A percentile compares a stretch with the other conserved stretches of the same genome.
Evolutionary conservation across 2,888 invertebrate species (phyloP).

Genomic region (Drosophila pullipes): DNA sequence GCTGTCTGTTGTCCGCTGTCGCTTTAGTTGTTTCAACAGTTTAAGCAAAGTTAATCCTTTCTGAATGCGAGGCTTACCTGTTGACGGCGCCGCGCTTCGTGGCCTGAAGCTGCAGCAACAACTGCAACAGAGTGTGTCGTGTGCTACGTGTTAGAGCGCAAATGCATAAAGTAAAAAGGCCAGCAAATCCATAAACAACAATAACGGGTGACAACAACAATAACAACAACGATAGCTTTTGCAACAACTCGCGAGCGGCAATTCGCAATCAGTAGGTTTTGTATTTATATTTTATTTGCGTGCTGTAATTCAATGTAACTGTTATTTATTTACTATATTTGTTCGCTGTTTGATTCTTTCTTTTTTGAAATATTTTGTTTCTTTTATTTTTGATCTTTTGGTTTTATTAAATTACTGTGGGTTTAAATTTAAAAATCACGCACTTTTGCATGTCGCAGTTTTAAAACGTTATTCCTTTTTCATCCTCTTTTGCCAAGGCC

Average conservation of each 20-base stretch:
- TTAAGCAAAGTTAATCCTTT: slow-evolving; percentile 76
- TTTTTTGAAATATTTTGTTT: slow-evolving; percentile 4
- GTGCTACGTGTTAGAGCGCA: slow-evolving; percentile 64
- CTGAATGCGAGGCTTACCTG: slow-evolving; percentile 75
- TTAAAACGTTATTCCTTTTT: slow-evolving; percentile 18
- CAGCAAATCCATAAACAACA: slow-evolving; percentile 69
- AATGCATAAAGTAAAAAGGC: slow-evolving; percentile 49
- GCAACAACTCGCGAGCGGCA: slow-evolving; percentile 30
- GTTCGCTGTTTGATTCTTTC: background rate
- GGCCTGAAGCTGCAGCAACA: slow-evolving; percentile 18
- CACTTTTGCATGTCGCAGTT: slow-evolving; percentile 30
- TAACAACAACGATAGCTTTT: slow-evolving; percentile 13
- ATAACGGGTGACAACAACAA: slow-evolving; percentile 42
- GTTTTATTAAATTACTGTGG: slow-evolving; percentile 3
- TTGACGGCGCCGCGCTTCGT: slow-evolving; percentile 56
- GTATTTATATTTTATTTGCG: slow-evolving; percentile 13
- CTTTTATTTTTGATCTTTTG: slow-evolving; percentile 7
- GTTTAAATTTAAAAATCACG: slow-evolving; percentile 35
- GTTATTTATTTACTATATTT: slow-evolving; percentile 39
- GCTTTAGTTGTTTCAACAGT: slow-evolving; percentile 63
- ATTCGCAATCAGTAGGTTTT: slow-evolving; percentile 25
- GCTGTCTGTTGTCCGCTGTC: slow-evolving; percentile 32
- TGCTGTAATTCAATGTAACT: slow-evolving; percentile 33
- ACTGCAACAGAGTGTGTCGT: background rate
- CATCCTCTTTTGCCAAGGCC: slow-evolving; percentile 18